phyloP scores from a whole-genome alignment of 2,113 vertebrate genomes.

The Isichthys henryi region DNA sequence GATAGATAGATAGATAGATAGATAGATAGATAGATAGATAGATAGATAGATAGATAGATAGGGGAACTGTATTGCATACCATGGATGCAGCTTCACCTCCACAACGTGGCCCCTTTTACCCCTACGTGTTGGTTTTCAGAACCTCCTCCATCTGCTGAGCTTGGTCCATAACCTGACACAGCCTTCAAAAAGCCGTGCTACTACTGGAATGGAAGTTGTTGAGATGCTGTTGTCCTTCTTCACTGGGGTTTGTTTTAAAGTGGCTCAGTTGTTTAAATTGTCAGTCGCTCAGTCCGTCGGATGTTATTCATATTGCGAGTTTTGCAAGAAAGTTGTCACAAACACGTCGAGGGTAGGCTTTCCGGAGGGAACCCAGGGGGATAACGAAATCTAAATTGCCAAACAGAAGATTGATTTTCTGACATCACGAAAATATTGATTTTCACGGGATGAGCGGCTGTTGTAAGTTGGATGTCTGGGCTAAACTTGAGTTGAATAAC shows the following conservation, averaged over 20 bases:
- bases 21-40: too few species aligned
- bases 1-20: too few species aligned
- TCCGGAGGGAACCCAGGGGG: neutral
- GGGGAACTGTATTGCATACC: too few species aligned
- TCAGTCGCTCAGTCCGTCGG: neutral
- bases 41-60: too few species aligned
- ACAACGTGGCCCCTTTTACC: neutral
- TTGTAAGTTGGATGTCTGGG: neutral
- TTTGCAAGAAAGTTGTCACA: neutral
- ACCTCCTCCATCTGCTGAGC: neutral
- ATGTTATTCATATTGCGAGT: neutral
- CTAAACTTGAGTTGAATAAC: neutral
- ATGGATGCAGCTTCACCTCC: neutral
- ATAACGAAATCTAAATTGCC: neutral
- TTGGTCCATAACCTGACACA: neutral
- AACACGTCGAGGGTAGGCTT: neutral
- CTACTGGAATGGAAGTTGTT: neutral
- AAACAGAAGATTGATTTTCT: neutral
- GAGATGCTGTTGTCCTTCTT: neutral
- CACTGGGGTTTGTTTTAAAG: neutral
- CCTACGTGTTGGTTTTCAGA: neutral
- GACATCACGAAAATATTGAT: neutral
- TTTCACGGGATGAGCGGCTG: neutral
- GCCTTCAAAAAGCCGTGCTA: neutral
- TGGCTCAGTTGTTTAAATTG: neutral